Evolutionary conservation across 2,113 vertebrate genomes (phyloP).

Genomic region (Sarotherodon lohbergeri): DNA sequence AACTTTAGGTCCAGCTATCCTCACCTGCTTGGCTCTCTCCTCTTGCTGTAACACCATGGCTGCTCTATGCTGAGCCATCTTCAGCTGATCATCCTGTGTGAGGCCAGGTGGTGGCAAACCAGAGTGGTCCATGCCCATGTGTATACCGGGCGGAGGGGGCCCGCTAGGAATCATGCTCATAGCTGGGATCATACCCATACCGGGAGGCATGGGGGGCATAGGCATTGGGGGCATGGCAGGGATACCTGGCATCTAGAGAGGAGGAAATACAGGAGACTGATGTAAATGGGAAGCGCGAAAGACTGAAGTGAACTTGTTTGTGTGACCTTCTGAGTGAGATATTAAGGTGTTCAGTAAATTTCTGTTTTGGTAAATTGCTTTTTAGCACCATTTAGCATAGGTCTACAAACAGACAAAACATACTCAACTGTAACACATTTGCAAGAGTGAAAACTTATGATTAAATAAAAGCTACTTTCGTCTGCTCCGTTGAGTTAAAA

Average conservation of each 20-base stretch:
- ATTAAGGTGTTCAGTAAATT: background rate
- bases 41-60: slow-evolving; percentile 83
- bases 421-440: background rate
- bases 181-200: slow-evolving; percentile 80
- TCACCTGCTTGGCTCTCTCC: slow-evolving; percentile 70
- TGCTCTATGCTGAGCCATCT: slow-evolving; percentile 81
- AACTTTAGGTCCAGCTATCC: background rate
- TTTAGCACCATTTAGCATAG: background rate
- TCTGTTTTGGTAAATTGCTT: background rate
- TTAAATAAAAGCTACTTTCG: background rate
- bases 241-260: slow-evolving; percentile 44
- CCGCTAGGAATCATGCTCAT: slow-evolving; percentile 79
- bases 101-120: slow-evolving; percentile 72
- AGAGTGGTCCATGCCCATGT: slow-evolving; percentile 74
- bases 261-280: background rate
- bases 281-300: fast-evolving
- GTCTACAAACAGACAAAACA: background rate
- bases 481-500: background rate
- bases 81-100: slow-evolving; percentile 79
- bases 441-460: background rate
- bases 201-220: slow-evolving; percentile 79
- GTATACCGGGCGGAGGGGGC: slow-evolving; percentile 74
- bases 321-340: background rate
- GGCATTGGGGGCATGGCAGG: slow-evolving; percentile 74
- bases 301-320: background rate